A percentile compares a stretch with the other conserved stretches of the same genome.
Evolutionary conservation across 2,888 invertebrate species (phyloP).

Genomic region (Mesoligia furuncula): DNA sequence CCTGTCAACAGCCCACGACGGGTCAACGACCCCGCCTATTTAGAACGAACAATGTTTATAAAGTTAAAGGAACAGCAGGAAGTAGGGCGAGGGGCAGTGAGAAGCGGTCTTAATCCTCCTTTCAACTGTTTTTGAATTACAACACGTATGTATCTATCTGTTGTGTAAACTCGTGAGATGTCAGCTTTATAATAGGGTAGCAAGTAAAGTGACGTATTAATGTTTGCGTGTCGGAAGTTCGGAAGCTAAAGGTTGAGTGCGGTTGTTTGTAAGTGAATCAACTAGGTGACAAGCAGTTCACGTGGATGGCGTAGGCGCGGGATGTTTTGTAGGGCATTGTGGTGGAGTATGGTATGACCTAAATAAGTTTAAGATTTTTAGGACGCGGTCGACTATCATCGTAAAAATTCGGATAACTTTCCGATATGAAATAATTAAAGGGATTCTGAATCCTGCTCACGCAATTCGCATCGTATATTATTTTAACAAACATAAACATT

Average conservation of each 20-base stretch:
- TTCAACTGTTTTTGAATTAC: conserved; percentile 70
- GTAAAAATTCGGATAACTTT: neutral
- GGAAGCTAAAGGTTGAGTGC: conserved; percentile 49
- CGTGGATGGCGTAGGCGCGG: conserved; percentile 34
- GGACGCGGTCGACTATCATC: neutral
- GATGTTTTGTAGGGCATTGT: conserved; percentile 21
- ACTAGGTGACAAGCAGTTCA: conserved; percentile 34
- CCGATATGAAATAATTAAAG: neutral
- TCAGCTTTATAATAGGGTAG: conserved; percentile 44
- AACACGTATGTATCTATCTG: conserved; percentile 38
- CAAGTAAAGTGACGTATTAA: conserved; percentile 47
- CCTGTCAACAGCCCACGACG: conserved; percentile 80
- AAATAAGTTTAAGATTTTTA: conserved; percentile 27
- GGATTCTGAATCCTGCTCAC: neutral
- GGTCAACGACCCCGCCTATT: conserved; percentile 86
- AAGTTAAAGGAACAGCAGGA: conserved; percentile 80
- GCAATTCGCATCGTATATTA: neutral
- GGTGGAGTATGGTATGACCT: conserved; percentile 25
- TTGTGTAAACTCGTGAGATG: conserved; percentile 27
- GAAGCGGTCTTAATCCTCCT: conserved; percentile 66
- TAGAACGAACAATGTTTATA: conserved; percentile 85
- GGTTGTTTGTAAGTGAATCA: conserved; percentile 45
- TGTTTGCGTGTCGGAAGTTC: conserved; percentile 51
- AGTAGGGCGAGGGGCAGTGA: conserved; percentile 77
- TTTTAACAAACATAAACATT: conserved; percentile 8